Evolutionary conservation across 1,140 invertebrate species (phyloP).

Genomic region (Psilanteris sp.): DNA sequence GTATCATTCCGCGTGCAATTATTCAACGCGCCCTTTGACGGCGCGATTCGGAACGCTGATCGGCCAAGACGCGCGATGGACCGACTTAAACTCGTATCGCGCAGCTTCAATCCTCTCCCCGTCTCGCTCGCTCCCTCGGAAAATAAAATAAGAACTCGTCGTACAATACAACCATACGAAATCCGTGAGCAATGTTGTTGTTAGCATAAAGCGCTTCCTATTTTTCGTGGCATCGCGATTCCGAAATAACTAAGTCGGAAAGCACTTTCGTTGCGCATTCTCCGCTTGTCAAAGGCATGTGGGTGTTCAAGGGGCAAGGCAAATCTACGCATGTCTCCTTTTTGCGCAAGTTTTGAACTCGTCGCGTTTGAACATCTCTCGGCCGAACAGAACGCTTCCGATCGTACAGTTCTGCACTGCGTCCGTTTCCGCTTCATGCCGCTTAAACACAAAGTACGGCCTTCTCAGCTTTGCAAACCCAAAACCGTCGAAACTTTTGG

Average conservation of each 20-base stretch:
- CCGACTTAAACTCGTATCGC: no score
- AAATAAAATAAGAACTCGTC: no score
- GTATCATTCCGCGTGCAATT: no score
- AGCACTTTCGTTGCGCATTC: constrained; percentile 59
- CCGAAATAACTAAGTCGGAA: constrained; percentile 58
- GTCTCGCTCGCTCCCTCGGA: no score
- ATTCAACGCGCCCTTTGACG: no score
- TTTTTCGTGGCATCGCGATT: constrained; percentile 29
- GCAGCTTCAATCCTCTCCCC: no score
- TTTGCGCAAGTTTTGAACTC: constrained; percentile 58
- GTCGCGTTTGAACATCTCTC: constrained; percentile 54
- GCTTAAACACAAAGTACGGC: constrained; percentile 34
- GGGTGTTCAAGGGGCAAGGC: constrained; percentile 67
- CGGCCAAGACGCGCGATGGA: no score
- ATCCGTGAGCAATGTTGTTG: constrained; percentile 13
- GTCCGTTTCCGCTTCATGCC: constrained; percentile 35
- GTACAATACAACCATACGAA: no score
- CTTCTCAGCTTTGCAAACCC: no score
- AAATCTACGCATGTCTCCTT: constrained; percentile 73
- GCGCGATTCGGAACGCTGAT: no score
- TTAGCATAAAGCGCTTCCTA: constrained; percentile 33
- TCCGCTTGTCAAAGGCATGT: constrained; percentile 55
- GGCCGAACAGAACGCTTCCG: constrained; percentile 60
- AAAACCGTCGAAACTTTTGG: no score
- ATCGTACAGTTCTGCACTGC: constrained; percentile 52